Conservation (phyloP, 2,797 vertebrate genomes). For the Gadopsis marmoratus region DNA sequence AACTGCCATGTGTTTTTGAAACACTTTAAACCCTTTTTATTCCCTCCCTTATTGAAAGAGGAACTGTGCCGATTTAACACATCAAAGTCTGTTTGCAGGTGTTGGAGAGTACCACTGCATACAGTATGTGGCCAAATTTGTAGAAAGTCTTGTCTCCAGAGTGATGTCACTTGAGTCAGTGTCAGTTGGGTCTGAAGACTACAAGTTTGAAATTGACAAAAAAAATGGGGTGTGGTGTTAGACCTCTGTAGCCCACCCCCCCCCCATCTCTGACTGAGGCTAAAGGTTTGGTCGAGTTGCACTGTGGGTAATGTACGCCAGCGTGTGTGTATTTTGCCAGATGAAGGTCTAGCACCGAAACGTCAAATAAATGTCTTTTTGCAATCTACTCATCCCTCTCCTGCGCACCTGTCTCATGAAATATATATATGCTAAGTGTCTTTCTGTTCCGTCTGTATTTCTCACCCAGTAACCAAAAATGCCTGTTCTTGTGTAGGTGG, state of each 20-base stretch:
- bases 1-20: background rate
- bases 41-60: background rate
- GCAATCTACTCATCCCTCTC: too few relatives aligned
- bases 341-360: too few relatives aligned
- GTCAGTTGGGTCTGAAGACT: background rate
- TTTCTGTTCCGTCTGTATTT: background rate
- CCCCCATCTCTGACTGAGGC: background rate
- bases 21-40: background rate
- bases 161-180: background rate
- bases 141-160: background rate
- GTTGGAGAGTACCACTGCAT: background rate
- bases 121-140: background rate
- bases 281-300: background rate
- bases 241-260: background rate
- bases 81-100: background rate
- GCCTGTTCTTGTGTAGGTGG: conserved; percentile 93
- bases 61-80: background rate
- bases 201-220: background rate
- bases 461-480: conserved; percentile 96
- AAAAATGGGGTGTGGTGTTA: background rate
- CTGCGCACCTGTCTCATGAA: too few relatives aligned
- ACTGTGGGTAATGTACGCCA: background rate
- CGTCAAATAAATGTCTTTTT: too few relatives aligned
- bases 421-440: too few relatives aligned
- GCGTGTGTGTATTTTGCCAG: too few relatives aligned